phyloP scores from a whole-genome alignment of 2,888 invertebrate genomes.

The Exocentrus adspersus region DNA sequence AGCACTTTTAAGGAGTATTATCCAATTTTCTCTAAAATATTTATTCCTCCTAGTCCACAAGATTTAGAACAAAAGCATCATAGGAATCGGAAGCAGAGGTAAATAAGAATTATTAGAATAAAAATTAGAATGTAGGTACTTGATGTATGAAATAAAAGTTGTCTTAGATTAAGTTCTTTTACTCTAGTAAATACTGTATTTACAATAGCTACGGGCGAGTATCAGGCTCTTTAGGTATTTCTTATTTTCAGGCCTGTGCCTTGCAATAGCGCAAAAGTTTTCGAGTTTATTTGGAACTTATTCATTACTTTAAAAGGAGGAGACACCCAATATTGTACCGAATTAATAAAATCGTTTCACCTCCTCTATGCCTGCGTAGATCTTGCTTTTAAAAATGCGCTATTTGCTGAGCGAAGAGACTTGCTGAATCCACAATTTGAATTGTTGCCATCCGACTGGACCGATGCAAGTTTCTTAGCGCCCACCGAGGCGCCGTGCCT shows the following conservation, averaged over 20 bases:
- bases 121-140: too few species aligned
- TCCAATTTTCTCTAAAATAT: constrained; percentile 88
- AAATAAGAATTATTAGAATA: too few species aligned
- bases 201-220: too few species aligned
- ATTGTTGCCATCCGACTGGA: constrained; percentile 80
- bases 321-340: constrained; percentile 86
- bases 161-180: too few species aligned
- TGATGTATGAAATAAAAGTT: too few species aligned
- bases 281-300: constrained; percentile 94
- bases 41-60: constrained; percentile 71
- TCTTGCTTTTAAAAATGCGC: constrained; percentile 87
- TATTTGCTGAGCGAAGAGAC: constrained; percentile 82
- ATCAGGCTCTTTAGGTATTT: too few species aligned
- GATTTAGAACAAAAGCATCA: constrained; percentile 67
- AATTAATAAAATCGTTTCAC: constrained; percentile 94
- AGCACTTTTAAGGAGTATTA: constrained; percentile 94
- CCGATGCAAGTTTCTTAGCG: constrained; percentile 66
- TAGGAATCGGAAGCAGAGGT: constrained; percentile 72
- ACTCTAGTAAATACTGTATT: too few species aligned
- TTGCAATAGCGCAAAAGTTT: constrained; percentile 84
- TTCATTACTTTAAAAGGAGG: constrained; percentile 91
- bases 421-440: constrained; percentile 85
- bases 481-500: constrained; percentile 82
- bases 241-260: constrained; percentile 74
- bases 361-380: constrained; percentile 91